Conservation (phyloP, 2,888 invertebrate genomes). For the Tinea trinotella region DNA sequence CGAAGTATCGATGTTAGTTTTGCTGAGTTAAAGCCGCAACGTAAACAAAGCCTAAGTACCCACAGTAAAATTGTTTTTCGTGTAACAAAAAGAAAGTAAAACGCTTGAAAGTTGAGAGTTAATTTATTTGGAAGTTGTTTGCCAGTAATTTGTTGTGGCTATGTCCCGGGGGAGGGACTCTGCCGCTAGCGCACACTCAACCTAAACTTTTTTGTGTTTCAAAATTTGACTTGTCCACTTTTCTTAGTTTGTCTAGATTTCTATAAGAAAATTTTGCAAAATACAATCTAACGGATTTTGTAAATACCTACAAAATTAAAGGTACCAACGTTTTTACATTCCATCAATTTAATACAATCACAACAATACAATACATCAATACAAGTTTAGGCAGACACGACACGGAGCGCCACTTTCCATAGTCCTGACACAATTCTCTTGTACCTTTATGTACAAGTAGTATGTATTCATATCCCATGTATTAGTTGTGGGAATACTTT, state of each 20-base stretch:
- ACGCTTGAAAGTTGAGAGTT: conserved; percentile 65
- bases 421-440: no score
- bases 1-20: conserved; percentile 15
- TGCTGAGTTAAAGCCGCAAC: not conserved
- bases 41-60: conserved; percentile 10
- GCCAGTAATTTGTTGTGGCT: conserved; percentile 66
- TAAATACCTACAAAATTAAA: no score
- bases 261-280: not conserved
- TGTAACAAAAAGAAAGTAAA: conserved; percentile 56
- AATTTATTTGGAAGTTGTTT: conserved; percentile 70
- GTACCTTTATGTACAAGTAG: no score
- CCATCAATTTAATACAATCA: no score
- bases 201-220: conserved; percentile 51
- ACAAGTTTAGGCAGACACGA: no score
- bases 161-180: conserved; percentile 44
- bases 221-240: conserved; percentile 47
- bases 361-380: no score
- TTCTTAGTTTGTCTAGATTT: conserved; percentile 29
- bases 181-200: conserved; percentile 44
- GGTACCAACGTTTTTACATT: no score
- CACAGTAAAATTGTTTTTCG: conserved; percentile 49
- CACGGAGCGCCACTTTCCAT: no score
- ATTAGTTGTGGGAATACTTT: no score
- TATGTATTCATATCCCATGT: no score
- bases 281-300: no score